Evolutionary conservation across 1,140 invertebrate species (phyloP), one percentile per base, ranked within the genome.

Genomic region (Drosophila quadrilineata): DNA sequence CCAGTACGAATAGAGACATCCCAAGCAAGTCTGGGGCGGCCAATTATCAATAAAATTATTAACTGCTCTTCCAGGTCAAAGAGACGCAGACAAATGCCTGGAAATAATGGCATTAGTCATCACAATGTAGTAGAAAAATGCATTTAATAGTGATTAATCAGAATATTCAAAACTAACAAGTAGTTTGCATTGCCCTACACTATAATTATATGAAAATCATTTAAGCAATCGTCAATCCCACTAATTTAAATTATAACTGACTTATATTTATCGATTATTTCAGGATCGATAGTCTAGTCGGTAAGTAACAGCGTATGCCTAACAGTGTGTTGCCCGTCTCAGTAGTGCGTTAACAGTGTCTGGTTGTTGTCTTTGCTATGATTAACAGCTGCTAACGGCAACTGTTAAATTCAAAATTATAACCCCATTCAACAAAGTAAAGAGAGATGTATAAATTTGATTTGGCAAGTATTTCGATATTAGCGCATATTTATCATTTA

Each of bases 1-100:
- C 19, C 46, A 65, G 49, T 50, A 41, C 41, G 59, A 75, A 75
- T 85, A 75, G 52, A 85, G 74, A 79, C 67, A 75, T 85, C 56
- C 45, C 43, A 70, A 57, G 64, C 82, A 57, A 72, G 74, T 65
- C 62, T 52, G 54, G 60, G 14, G 12, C 41, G 52, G 17, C 22
- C 54, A 59, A 60, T 66, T 59, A 66, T 58, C 16, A 65, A 59
- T 59, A 41, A 45, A 56, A 43, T 54, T 53, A 63, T 63, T 38
- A 57, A 38, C 22, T 48, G 41, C 26, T 10, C 17, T 24, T 5
- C 48, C 40, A 53, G 64, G 48, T 33, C 48, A 53, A 21, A 21
- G 33, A 62, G 58, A 62, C 49, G 67, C 67, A 76, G 73, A 75
- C 38, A 67, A 70, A 76, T 72, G 19, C 19, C 19, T 2, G 24